Percentiles rank a stretch among this genome's conserved stretches.
These are phyloP conservation scores for Lerema accius DNA, from an alignment of 1,140 invertebrate species.

Conservation along the genomic window DNA sequence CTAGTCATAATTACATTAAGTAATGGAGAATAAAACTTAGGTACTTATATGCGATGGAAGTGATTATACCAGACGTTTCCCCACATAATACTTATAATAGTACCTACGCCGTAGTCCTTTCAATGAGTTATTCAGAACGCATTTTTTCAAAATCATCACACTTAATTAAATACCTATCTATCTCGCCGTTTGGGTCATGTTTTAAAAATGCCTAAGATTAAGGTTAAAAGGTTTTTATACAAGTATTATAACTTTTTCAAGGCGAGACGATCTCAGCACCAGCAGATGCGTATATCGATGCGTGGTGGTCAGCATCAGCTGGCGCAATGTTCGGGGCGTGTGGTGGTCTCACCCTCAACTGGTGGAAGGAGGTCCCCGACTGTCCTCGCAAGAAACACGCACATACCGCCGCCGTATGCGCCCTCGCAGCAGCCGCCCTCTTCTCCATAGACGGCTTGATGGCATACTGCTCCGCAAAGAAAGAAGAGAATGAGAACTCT, in stretches of 20 bases:
- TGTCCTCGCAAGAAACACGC: constrained; percentile 50
- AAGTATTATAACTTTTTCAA: constrained; percentile 31
- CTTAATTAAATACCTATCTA: too few species aligned
- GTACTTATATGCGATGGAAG: too few species aligned
- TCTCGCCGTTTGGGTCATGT: too few species aligned
- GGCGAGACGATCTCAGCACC: constrained; percentile 67
- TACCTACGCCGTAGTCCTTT: too few species aligned
- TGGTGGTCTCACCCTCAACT: constrained; percentile 51
- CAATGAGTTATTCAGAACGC: too few species aligned
- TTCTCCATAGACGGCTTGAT: constrained; percentile 57
- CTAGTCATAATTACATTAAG: too few species aligned
- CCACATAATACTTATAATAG: too few species aligned
- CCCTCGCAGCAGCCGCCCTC: constrained; percentile 54
- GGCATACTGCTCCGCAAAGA: constrained; percentile 57
- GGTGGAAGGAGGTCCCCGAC: constrained; percentile 53
- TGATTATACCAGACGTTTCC: too few species aligned
- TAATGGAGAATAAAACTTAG: too few species aligned
- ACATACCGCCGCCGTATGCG: constrained; percentile 52
- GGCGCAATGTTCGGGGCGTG: constrained; percentile 57
- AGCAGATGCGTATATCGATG: constrained; percentile 66
- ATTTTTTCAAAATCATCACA: too few species aligned
- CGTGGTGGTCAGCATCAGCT: constrained; percentile 67
- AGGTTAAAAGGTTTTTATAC: too few species aligned
- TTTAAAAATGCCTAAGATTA: too few species aligned
- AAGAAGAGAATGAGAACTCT: constrained; percentile 50